Percentiles rank a stretch among this genome's conserved stretches.
Conservation (phyloP, 2,888 invertebrate species). For the Galerucella pusilla region DNA sequence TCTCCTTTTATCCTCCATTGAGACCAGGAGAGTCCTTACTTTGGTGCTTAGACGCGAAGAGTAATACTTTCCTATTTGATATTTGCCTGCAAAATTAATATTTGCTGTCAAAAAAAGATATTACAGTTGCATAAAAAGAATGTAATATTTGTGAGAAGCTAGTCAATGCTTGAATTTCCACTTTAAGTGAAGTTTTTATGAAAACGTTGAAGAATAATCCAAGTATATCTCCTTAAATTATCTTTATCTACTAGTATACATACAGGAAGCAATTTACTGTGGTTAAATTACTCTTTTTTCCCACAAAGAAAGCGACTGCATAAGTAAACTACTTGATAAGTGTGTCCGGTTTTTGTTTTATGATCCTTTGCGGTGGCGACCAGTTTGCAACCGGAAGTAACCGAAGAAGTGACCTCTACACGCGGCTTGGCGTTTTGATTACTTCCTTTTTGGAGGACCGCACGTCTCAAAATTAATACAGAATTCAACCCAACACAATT, state of each 20-base stretch:
- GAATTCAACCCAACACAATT: background rate
- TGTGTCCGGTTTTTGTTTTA: constrained; percentile 55
- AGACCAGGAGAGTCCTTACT: no score
- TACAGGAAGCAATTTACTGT: constrained; percentile 22
- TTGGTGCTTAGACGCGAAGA: no score
- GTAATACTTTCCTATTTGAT: no score
- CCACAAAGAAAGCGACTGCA: constrained; percentile 23
- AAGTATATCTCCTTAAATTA: no score
- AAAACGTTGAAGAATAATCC: no score
- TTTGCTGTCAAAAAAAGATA: no score
- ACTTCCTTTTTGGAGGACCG: constrained; percentile 49
- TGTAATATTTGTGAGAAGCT: no score
- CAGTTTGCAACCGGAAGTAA: constrained; percentile 54
- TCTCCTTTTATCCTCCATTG: no score
- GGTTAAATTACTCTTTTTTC: constrained; percentile 17
- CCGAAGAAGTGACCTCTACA: constrained; percentile 56
- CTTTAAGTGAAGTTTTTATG: no score
- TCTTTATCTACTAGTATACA: background rate
- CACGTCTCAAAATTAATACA: constrained; percentile 11
- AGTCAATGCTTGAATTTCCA: no score
- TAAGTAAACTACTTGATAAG: constrained; percentile 50
- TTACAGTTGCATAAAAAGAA: no score
- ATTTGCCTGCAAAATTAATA: no score
- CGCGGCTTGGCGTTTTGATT: constrained; percentile 51
- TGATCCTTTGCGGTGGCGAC: constrained; percentile 53